Evolutionary conservation across 1,140 invertebrate species (phyloP).

Genomic region (Parapsyche elsis): DNA sequence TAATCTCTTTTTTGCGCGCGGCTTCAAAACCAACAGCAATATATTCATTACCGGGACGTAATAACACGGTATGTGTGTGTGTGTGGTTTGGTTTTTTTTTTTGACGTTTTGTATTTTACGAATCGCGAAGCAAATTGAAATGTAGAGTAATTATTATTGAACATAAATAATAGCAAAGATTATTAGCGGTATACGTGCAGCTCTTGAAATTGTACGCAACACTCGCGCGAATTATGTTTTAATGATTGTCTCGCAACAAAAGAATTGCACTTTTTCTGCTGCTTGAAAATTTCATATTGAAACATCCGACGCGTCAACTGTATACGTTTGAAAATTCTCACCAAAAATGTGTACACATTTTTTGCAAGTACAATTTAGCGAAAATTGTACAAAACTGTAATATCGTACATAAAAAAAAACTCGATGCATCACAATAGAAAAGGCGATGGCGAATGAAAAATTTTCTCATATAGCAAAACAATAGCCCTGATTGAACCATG

Average conservation of each 20-base stretch:
- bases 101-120: neutral
- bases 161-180: conserved; percentile 6
- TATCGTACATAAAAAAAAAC: too few species aligned
- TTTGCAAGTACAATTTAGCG: too few species aligned
- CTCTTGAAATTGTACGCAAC: too few species aligned
- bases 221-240: too few species aligned
- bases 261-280: too few species aligned
- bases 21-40: conserved; percentile 7
- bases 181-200: too few species aligned
- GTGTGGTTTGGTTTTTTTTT: neutral
- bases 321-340: too few species aligned
- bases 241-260: too few species aligned
- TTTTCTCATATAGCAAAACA: conserved; percentile 1
- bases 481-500: neutral
- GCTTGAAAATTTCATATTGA: too few species aligned
- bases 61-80: conserved; percentile 26
- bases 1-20: conserved; percentile 18
- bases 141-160: conserved; percentile 27
- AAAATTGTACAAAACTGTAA: too few species aligned
- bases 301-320: too few species aligned
- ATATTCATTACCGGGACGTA: conserved; percentile 10
- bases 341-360: too few species aligned
- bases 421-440: neutral
- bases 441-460: neutral
- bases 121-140: conserved; percentile 3